Evolutionary conservation across 2,113 vertebrate species (phyloP), one percentile per base, ranked within the genome.

Genomic region (Manacus vitellinus): DNA sequence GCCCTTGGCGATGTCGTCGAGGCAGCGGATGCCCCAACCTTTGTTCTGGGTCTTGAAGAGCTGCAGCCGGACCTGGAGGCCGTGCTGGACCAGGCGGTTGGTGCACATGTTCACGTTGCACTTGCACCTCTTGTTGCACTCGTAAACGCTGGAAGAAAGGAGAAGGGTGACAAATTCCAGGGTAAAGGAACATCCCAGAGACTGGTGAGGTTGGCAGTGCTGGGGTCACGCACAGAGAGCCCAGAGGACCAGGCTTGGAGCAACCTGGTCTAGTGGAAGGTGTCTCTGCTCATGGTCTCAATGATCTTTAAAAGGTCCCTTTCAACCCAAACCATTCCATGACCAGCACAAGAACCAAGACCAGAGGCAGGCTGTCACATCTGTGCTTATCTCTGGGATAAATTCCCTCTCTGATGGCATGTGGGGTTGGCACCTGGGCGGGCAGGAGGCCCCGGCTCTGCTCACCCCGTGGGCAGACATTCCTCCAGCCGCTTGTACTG

Each of bases 31-130:
- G 63, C 99, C 99, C 99, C 99, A 99, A 37, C 99, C 99, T 87
- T 99, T 99, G 98, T 99, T 99, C 97, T 99, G 99, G 0, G 99
- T 99, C 97, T 99, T 99, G 97, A 99, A 99, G 15, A 99, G 98
- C 97, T 99, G 99, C n/a, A 99, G 99, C 1, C 99, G 97, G 61
- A 99, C 99, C 83, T 99, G 99, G 16, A 99, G 98, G 39, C 99
- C 99, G 1, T 99, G 99, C 67, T 99, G 99, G 8, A 99, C 99
- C 98, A 99, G 74, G 8, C 99, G 98, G 89, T 99, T 99, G 54
- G 98, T 99, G 97, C 99, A 99, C 99, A 99, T 99, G 96, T 99
- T 98, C 21, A 75, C 6, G 73, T 98, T 99, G 94, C 99, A 99
- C 65, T 98, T 98, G 94, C 99, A 99, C 77, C 98, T 97, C 94